Evolutionary conservation across 2,113 vertebrate genomes (phyloP).

Genomic region (Phainopepla nitens): DNA sequence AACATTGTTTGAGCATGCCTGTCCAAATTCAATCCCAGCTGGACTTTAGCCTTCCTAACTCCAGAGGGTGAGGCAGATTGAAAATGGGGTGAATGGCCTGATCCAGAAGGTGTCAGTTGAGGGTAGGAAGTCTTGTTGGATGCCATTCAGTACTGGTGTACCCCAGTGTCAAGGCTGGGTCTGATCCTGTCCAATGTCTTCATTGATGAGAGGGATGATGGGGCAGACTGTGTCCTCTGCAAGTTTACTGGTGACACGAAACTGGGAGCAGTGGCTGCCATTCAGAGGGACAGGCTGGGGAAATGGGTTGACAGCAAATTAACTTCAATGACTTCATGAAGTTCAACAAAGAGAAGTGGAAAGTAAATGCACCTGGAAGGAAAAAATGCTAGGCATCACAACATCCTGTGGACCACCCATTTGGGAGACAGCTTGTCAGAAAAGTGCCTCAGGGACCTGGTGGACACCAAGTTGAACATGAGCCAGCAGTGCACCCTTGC

Average conservation of each 20-base stretch:
- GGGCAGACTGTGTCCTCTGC: neutral
- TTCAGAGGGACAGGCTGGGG: neutral
- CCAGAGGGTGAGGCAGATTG: neutral
- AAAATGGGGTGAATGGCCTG: neutral
- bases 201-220: accelerated
- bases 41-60: neutral
- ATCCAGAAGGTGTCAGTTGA: neutral
- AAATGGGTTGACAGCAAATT: neutral
- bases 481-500: neutral
- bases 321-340: neutral
- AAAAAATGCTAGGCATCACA: neutral
- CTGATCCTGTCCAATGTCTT: neutral
- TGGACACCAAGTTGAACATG: neutral
- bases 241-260: neutral
- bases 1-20: neutral
- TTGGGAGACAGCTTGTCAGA: neutral
- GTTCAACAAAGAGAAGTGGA: neutral
- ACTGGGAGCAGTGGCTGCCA: neutral
- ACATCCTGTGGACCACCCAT: neutral
- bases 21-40: neutral
- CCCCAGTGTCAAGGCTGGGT: neutral
- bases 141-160: neutral
- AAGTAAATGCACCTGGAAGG: neutral
- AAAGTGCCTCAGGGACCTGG: neutral
- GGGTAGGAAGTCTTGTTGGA: neutral